Evolutionary conservation across 2,888 invertebrate species (phyloP).

Genomic region (Lamellibrachia satsuma): DNA sequence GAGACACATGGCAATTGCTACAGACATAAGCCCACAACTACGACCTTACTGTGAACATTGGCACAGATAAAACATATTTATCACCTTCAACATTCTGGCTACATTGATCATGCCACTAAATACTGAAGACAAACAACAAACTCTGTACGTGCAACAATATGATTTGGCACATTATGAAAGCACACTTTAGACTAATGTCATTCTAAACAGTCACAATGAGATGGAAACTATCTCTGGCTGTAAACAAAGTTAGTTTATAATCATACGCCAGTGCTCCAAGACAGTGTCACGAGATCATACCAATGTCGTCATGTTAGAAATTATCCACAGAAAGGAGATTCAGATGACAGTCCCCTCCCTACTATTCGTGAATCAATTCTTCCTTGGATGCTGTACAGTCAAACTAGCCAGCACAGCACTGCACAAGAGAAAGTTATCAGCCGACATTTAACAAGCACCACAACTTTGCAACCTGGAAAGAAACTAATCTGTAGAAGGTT

Average conservation of each 20-base stretch:
- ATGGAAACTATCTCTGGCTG: neutral
- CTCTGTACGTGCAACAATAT: neutral
- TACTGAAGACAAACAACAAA: neutral
- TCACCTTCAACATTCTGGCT: neutral
- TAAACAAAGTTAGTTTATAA: neutral
- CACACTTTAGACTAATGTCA: neutral
- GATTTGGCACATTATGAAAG: neutral
- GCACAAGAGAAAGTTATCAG: neutral
- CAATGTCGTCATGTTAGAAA: neutral
- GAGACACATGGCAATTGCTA: neutral
- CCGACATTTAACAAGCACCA: neutral
- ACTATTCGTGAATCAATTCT: neutral
- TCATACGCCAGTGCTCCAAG: neutral
- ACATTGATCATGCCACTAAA: neutral
- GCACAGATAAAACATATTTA: neutral
- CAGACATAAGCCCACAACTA: neutral
- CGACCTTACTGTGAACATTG: neutral
- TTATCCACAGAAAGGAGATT: neutral
- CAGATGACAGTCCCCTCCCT: neutral
- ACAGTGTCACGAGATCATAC: neutral
- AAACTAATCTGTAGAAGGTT: neutral
- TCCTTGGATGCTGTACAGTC: neutral
- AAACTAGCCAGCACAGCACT: neutral
- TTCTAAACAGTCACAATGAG: neutral
- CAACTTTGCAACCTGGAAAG: neutral